Conservation (phyloP, 2,113 vertebrate species). For the Psilopogon haemacephalus region DNA sequence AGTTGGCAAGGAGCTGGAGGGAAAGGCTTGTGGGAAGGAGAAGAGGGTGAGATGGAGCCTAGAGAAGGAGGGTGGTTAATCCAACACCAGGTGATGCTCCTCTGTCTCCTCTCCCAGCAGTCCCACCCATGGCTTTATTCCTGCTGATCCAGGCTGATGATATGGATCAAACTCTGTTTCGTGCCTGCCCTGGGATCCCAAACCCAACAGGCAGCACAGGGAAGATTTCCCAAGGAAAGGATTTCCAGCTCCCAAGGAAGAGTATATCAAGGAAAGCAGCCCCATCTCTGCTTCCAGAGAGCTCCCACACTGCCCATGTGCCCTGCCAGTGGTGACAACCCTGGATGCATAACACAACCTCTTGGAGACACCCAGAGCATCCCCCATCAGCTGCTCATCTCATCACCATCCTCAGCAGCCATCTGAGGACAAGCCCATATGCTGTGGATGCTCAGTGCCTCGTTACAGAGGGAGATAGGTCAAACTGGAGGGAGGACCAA, state of each 20-base stretch:
- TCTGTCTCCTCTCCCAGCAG: neutral
- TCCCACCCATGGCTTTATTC: neutral
- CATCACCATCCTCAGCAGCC: neutral
- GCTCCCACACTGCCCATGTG: fast-evolving
- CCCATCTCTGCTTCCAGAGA: neutral
- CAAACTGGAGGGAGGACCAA: neutral
- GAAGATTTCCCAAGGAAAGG: neutral
- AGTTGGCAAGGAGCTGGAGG: neutral
- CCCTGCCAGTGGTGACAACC: neutral
- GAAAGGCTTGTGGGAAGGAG: neutral
- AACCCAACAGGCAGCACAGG: neutral
- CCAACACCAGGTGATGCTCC: neutral
- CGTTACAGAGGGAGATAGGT: fast-evolving
- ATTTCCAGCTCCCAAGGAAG: neutral
- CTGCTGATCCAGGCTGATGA: neutral
- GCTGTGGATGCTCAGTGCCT: fast-evolving
- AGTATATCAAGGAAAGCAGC: neutral
- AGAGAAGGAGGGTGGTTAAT: neutral
- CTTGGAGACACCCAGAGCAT: neutral
- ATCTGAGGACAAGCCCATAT: neutral
- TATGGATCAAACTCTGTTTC: fast-evolving
- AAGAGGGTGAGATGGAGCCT: neutral
- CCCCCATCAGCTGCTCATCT: neutral
- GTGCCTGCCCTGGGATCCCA: neutral
- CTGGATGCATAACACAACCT: neutral